phyloP scores from a whole-genome alignment of 2,888 invertebrate genomes.

The Cryptocheilus praepositus region DNA sequence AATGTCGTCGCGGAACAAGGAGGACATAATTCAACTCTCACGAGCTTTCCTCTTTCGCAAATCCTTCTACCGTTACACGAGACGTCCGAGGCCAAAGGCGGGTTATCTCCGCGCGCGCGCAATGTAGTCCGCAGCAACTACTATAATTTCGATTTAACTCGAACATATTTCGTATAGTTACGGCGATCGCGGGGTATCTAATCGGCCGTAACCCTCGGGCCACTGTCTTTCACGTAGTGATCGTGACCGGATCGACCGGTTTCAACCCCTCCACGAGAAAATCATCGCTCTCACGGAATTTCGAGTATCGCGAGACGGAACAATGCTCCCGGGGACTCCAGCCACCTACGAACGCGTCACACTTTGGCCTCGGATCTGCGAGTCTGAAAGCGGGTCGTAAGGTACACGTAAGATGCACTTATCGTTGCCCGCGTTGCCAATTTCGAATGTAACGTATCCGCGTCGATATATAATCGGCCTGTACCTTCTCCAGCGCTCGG shows the following conservation, averaged over 20 bases:
- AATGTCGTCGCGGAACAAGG: slow-evolving; percentile 12
- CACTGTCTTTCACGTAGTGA: not conserved
- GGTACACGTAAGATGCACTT: slow-evolving; percentile 54
- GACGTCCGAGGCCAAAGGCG: slow-evolving; percentile 2
- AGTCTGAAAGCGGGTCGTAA: slow-evolving; percentile 36
- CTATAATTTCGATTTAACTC: slow-evolving; percentile 28
- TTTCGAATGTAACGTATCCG: slow-evolving; percentile 50
- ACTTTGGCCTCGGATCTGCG: not conserved
- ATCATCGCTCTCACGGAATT: slow-evolving; percentile 7
- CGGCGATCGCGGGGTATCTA: not conserved
- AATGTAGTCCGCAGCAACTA: slow-evolving; percentile 20
- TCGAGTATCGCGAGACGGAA: not conserved
- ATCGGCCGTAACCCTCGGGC: slow-evolving; percentile 7
- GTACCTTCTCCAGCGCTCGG: not conserved
- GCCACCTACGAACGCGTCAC: not conserved
- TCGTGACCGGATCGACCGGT: slow-evolving; percentile 5
- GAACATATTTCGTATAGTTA: slow-evolving; percentile 23
- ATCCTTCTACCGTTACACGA: slow-evolving; percentile 3
- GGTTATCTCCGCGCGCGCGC: slow-evolving; percentile 6
- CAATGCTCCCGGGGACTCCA: not conserved
- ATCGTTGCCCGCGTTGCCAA: slow-evolving; percentile 44
- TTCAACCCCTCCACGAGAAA: not conserved
- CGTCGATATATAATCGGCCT: not conserved
- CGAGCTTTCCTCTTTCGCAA: too few species aligned
- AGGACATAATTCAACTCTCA: slow-evolving; percentile 21